Evolutionary conservation across 2,888 invertebrate species (phyloP).

Genomic region (Allolobophora icterica): DNA sequence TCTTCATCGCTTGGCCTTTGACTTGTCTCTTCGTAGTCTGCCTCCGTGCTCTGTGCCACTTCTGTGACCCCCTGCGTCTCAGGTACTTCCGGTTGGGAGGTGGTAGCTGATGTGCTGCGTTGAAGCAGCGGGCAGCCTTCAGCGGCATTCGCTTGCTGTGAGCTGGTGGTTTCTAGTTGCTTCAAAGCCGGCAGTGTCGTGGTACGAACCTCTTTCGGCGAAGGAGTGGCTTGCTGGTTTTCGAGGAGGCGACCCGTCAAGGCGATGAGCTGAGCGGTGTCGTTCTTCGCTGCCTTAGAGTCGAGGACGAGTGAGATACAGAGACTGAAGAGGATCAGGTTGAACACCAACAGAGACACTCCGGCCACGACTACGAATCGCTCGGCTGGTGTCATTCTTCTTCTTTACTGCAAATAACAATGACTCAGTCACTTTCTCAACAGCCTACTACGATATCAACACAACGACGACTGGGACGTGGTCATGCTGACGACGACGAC

Average conservation of each 20-base stretch:
- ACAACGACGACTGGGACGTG: not conserved
- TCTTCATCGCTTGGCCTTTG: not conserved
- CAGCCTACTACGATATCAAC: not conserved
- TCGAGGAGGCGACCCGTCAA: not conserved
- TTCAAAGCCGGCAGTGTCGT: not conserved
- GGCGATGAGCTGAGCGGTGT: not conserved
- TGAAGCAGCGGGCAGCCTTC: not conserved
- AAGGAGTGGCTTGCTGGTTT: not conserved
- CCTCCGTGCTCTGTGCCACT: not conserved
- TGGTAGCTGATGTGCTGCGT: not conserved
- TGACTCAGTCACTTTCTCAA: not conserved
- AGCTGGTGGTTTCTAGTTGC: not conserved
- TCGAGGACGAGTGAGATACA: not conserved
- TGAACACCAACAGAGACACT: not conserved
- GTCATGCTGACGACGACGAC: not conserved
- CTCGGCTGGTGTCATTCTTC: not conserved
- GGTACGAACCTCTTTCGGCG: not conserved
- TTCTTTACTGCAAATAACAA: not conserved
- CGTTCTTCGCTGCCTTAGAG: not conserved
- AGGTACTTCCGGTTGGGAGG: not conserved
- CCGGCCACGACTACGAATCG: conserved; percentile 12
- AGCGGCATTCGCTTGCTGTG: not conserved
- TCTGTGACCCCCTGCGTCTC: not conserved
- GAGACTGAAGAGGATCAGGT: not conserved
- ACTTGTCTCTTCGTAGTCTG: not conserved